A percentile compares a stretch with the other conserved stretches of the same genome.
Evolutionary conservation across 2,113 vertebrate species (phyloP).

Genomic region (Siniperca chuatsi): DNA sequence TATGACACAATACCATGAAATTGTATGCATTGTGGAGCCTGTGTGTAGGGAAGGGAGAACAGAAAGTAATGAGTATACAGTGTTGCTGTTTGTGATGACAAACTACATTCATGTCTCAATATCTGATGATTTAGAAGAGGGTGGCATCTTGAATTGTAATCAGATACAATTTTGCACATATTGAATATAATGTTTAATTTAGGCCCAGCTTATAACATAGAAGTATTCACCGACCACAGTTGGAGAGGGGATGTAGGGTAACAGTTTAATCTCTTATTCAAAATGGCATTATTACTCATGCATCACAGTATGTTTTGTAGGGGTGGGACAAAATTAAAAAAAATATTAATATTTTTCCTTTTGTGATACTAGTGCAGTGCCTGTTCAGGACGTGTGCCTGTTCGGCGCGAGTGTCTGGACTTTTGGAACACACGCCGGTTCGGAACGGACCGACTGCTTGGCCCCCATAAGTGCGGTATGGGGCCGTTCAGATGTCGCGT

Average conservation of each 20-base stretch:
- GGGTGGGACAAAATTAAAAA: neutral
- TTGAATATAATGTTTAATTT: slow-evolving; percentile 32
- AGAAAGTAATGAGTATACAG: slow-evolving; percentile 8
- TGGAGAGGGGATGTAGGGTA: slow-evolving; percentile 19
- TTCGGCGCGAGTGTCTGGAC: no score
- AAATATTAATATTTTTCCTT: no score
- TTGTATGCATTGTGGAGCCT: slow-evolving; percentile 1
- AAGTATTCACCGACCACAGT: slow-evolving; percentile 33
- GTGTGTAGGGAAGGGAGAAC: neutral
- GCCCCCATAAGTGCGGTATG: no score
- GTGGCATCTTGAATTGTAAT: slow-evolving; percentile 23
- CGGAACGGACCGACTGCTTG: no score
- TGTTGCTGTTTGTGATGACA: slow-evolving; percentile 27
- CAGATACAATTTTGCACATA: slow-evolving; percentile 23
- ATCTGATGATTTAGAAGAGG: neutral
- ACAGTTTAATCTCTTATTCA: slow-evolving; percentile 45
- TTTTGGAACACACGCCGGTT: no score
- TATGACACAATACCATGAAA: slow-evolving; percentile 45
- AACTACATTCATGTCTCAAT: slow-evolving; percentile 2
- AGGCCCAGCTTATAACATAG: neutral
- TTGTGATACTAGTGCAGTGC: neutral
- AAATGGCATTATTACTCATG: slow-evolving; percentile 45
- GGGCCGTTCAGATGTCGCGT: no score
- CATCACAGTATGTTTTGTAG: neutral
- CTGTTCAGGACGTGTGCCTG: no score